Evolutionary conservation across 2,113 vertebrate genomes (phyloP).

Genomic region (Excalfactoria chinensis): DNA sequence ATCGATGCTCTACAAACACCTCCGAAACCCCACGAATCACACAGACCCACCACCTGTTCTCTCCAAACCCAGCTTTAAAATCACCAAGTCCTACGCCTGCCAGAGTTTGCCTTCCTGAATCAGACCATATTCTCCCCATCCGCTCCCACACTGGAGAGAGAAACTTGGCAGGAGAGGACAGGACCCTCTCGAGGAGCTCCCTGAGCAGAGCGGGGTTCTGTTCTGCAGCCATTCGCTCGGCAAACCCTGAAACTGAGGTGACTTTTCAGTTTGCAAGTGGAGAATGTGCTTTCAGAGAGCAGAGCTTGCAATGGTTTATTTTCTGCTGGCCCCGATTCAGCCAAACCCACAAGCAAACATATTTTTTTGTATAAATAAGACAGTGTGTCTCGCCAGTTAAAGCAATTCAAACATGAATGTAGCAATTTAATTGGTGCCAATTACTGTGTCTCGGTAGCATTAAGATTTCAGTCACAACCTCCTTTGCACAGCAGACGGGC

Average conservation of each 20-base stretch:
- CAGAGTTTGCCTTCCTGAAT: slow-evolving; percentile 16
- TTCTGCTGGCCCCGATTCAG: slow-evolving; percentile 71
- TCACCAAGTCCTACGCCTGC: not conserved
- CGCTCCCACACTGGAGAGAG: slow-evolving; percentile 40
- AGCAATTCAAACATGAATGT: slow-evolving; percentile 82
- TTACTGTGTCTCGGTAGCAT: slow-evolving; percentile 70
- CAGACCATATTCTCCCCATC: slow-evolving; percentile 29
- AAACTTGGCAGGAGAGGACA: slow-evolving; percentile 57
- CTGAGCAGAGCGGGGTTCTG: not conserved
- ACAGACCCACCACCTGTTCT: not conserved
- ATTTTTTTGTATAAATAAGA: slow-evolving; percentile 81
- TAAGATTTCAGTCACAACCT: slow-evolving; percentile 76
- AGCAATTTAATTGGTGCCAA: slow-evolving; percentile 81
- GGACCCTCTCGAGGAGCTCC: rapidly evolving
- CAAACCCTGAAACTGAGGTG: slow-evolving; percentile 29
- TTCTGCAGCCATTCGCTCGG: slow-evolving; percentile 7
- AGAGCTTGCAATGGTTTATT: slow-evolving; percentile 39
- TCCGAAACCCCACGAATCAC: not conserved
- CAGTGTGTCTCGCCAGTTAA: slow-evolving; percentile 80
- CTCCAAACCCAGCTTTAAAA: not conserved
- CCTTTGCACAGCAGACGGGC: not conserved
- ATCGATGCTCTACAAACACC: not conserved
- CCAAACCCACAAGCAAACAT: slow-evolving; percentile 80
- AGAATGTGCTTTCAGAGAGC: not conserved
- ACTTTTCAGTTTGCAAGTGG: slow-evolving; percentile 16